A percentile compares a stretch with the other conserved stretches of the same genome.
Evolutionary conservation across 2,113 vertebrate species (phyloP).

Genomic region (Ondatra zibethicus): DNA sequence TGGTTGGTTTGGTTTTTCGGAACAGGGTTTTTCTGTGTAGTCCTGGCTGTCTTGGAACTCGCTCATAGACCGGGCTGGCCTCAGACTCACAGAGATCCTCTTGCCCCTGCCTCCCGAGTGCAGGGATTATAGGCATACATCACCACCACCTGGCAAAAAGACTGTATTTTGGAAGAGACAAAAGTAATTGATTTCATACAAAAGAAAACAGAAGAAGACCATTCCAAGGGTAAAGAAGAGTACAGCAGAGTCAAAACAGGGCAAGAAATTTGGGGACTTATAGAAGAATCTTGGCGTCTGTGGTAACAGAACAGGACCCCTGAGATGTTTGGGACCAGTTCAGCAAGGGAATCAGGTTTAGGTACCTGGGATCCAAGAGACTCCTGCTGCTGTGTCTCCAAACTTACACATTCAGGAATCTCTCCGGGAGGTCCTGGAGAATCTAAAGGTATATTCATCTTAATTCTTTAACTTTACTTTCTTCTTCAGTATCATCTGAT

Average conservation of each 20-base stretch:
- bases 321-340: not conserved
- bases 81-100: not conserved
- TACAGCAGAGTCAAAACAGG: not conserved
- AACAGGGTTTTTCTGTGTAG: not conserved
- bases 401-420: too few relatives aligned
- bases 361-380: not conserved
- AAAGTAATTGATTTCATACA: not conserved
- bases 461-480: slow-evolving; percentile 1
- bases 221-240: not conserved
- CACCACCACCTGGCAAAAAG: not conserved
- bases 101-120: not conserved
- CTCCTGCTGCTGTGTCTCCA: not conserved
- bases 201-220: not conserved
- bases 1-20: not conserved
- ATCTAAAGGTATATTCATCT: not conserved
- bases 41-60: not conserved
- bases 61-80: not conserved
- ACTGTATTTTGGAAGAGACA: not conserved
- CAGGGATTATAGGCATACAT: not conserved
- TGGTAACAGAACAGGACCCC: not conserved
- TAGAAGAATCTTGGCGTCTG: not conserved
- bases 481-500: not conserved
- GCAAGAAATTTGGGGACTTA: not conserved
- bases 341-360: not conserved
- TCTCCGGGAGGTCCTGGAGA: not conserved